These are phyloP conservation scores for Coenonympha arcania DNA, from an alignment of 2,888 invertebrate genomes.

Conservation along the genomic window DNA sequence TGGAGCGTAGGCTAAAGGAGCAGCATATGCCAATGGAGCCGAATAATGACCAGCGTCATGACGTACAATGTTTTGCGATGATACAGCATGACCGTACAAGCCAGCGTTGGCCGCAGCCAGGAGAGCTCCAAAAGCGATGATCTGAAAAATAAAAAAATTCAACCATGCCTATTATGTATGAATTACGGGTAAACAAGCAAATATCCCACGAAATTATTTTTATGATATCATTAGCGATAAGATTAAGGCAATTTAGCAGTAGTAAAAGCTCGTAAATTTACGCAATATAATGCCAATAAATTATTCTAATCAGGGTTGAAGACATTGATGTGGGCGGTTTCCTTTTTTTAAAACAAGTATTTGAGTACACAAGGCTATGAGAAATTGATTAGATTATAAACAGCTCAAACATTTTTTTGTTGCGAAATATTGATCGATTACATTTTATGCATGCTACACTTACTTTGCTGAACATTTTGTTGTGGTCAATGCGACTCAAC, in stretches of 20 bases:
- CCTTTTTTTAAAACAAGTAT: background rate
- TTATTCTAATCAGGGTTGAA: background rate
- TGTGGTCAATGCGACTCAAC: conserved; percentile 13
- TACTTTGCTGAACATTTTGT: conserved; percentile 24
- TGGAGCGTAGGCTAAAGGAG: conserved; percentile 31
- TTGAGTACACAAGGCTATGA: background rate
- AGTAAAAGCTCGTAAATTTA: background rate
- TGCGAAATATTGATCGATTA: background rate
- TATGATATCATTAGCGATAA: too few relatives aligned
- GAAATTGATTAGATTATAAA: background rate
- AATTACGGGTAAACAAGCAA: background rate
- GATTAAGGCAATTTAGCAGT: too few relatives aligned
- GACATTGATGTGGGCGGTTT: background rate
- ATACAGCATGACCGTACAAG: conserved; percentile 48
- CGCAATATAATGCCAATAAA: background rate
- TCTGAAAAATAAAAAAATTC: conserved; percentile 37
- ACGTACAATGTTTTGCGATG: conserved; percentile 56
- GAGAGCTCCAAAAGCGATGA: conserved; percentile 57
- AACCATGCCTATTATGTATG: background rate
- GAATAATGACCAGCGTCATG: conserved; percentile 49
- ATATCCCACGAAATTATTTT: too few relatives aligned
- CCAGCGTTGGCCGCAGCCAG: conserved; percentile 65
- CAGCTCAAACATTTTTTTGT: background rate
- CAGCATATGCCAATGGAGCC: conserved; percentile 37
- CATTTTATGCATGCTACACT: background rate